Base-by-base conservation (phyloP, 2,113 vertebrate species). In the Seriola dumerili region DNA sequence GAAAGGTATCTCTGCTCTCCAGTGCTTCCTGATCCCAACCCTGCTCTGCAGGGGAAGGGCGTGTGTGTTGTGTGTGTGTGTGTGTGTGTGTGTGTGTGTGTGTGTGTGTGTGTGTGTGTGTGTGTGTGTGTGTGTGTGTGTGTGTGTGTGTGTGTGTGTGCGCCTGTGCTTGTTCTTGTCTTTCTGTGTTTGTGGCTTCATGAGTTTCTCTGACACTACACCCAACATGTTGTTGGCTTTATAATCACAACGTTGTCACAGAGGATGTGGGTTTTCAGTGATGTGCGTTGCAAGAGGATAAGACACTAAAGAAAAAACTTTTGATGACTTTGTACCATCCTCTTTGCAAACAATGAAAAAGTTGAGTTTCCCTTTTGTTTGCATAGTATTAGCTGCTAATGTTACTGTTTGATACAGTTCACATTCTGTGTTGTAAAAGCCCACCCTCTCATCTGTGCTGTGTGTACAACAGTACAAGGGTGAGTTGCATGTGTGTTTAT, bases 241-340 rank as follows among this genome's bases (percentile, higher is more conserved):
- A 67, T 84, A 89, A 91, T 94, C 83, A 81, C 75, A 83, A 12
- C 54, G 25, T 58, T 84, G 74, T 87, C 68, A 85, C 80, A 91
- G 88, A 94, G 93, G 93, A 94, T 88, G 91, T 94, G 91, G 5
- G 73, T 91, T 93, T 83, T 83, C 23, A 42, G 72, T 59, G 66
- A 81, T 72, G 72, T 36, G 64, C 55, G 5, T 48, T 85, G 80
- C 85, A 69, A 72, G 62, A 86, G 63, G 59, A 63, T 64, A 74
- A 74, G 59, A 57, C 29, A 64, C 64, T 36, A 46, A 82, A n/a
- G n/a, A n/a, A 82, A 72, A 70, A 79, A 69, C n/a, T 84, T 70
- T 42, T 76, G 54, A n/a, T 71, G 80, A 77, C 34, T 61, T 58
- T 71, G 34, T 58, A 13, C 19, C 55, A 59, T 77, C 36, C 16